phyloP scores from a whole-genome alignment of 2,888 invertebrate genomes.

The Ectemnius cavifrons region DNA sequence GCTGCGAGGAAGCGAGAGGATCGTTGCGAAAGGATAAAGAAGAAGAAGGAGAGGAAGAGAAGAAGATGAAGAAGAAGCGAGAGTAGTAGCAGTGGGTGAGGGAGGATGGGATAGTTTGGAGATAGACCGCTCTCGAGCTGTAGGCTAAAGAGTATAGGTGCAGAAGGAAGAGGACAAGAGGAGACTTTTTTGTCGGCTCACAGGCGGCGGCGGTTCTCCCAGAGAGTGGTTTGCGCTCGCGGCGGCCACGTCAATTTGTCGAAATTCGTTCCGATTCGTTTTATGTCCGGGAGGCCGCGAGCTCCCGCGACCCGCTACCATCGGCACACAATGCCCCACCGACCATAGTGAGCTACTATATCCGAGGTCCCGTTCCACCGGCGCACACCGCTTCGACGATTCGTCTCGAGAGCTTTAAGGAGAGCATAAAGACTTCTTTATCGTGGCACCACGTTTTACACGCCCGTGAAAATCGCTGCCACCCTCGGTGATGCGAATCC shows the following conservation, averaged over 20 bases:
- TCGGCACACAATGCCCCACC: constrained; percentile 70
- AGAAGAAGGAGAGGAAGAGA: too few relatives aligned
- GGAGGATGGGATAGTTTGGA: too few relatives aligned
- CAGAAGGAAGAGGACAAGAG: constrained; percentile 28
- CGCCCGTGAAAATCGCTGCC: too few relatives aligned
- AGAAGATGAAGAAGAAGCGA: too few relatives aligned
- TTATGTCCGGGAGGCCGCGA: constrained; percentile 74
- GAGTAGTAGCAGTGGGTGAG: too few relatives aligned
- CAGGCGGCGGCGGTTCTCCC: constrained; percentile 19
- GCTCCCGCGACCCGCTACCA: constrained; percentile 72
- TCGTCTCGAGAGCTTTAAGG: constrained; percentile 44
- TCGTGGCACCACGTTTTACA: constrained; percentile 10
- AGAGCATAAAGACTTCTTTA: constrained; percentile 41
- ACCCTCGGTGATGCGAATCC: too few relatives aligned
- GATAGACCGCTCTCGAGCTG: too few relatives aligned
- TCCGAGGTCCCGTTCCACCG: constrained; percentile 24
- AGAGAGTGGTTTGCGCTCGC: constrained; percentile 40
- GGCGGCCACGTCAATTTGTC: constrained; percentile 77
- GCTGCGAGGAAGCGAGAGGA: too few relatives aligned
- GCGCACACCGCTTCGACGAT: constrained; percentile 44
- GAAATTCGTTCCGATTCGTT: constrained; percentile 79
- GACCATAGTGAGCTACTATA: constrained; percentile 51
- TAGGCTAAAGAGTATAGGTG: not conserved
- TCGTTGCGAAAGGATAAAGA: too few relatives aligned
- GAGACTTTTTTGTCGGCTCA: constrained; percentile 22